These are phyloP conservation scores for Tauraco hartlaubi DNA, from an alignment of 2,797 vertebrate species.

Conservation along the genomic window DNA sequence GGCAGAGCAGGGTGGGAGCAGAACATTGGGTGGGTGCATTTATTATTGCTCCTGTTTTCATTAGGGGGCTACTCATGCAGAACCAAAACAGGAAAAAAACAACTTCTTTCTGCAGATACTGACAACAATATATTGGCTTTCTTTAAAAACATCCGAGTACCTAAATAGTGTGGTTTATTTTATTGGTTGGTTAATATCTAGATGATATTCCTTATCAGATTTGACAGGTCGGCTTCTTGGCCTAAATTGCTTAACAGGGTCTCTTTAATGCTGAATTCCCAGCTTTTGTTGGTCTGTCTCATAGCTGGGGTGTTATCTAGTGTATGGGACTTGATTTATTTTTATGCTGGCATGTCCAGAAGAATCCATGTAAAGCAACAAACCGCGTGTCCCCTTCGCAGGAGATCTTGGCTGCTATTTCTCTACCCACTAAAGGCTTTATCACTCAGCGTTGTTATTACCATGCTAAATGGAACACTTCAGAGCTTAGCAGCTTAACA, in stretches of 20 bases:
- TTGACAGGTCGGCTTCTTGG: slow-evolving; percentile 12
- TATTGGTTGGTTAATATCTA: background rate
- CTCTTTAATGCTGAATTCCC: background rate
- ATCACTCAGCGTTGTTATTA: slow-evolving; percentile 72
- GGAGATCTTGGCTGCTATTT: slow-evolving; percentile 61
- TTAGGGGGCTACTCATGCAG: background rate
- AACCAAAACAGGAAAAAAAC: background rate
- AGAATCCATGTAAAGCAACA: slow-evolving; percentile 32
- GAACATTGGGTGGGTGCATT: background rate
- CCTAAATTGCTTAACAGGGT: background rate
- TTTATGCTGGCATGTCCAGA: slow-evolving; percentile 43
- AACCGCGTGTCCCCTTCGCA: slow-evolving; percentile 37
- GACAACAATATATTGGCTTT: background rate
- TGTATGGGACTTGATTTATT: slow-evolving; percentile 39
- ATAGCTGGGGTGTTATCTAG: slow-evolving; percentile 5
- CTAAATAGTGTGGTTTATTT: background rate
- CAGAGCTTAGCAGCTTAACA: slow-evolving; percentile 61
- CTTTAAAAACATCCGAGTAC: background rate
- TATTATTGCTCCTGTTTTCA: background rate
- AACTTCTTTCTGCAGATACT: background rate
- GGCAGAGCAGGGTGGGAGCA: background rate
- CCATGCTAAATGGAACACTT: slow-evolving; percentile 70
- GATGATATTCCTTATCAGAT: background rate
- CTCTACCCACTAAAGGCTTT: slow-evolving; percentile 68
- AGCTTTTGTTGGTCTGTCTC: slow-evolving; percentile 17